phyloP scores from a whole-genome alignment of 2,797 vertebrate species.

The Moxostoma hubbsi region DNA sequence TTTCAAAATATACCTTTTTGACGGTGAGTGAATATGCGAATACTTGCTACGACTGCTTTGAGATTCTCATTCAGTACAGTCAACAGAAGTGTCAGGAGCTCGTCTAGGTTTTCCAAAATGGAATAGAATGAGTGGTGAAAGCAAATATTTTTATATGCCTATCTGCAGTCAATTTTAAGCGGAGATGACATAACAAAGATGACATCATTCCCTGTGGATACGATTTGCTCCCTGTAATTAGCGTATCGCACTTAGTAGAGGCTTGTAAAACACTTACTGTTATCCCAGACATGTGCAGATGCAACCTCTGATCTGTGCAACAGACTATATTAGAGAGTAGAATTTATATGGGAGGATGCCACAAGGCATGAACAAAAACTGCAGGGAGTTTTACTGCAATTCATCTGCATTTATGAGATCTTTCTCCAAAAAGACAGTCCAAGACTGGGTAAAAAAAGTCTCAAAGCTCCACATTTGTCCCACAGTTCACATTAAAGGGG shows the following conservation, averaged over 20 bases:
- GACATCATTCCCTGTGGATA: conserved; percentile 44
- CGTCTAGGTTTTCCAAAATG: no score
- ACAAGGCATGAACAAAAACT: not conserved
- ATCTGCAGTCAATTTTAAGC: conserved; percentile 28
- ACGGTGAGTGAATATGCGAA: no score
- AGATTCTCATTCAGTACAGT: no score
- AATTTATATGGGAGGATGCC: conserved; percentile 23
- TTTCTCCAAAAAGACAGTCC: conserved; percentile 1
- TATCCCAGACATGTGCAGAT: conserved; percentile 29
- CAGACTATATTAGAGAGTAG: conserved; percentile 16
- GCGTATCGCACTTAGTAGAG: conserved; percentile 5
- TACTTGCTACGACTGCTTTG: no score
- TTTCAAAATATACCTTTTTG: no score
- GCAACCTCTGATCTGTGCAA: conserved; percentile 41
- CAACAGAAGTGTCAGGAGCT: no score
- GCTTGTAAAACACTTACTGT: conserved; percentile 46
- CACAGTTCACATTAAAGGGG: not conserved
- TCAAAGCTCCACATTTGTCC: conserved; percentile 5
- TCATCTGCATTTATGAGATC: conserved; percentile 26
- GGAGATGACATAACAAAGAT: conserved; percentile 30
- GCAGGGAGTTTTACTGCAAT: conserved; percentile 13
- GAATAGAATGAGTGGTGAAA: not conserved
- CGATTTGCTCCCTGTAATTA: conserved; percentile 49
- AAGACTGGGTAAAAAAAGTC: not conserved
- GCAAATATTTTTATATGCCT: not conserved